Base-by-base conservation (phyloP, 2,797 vertebrate species). In the Coregonus suidteri region DNA sequence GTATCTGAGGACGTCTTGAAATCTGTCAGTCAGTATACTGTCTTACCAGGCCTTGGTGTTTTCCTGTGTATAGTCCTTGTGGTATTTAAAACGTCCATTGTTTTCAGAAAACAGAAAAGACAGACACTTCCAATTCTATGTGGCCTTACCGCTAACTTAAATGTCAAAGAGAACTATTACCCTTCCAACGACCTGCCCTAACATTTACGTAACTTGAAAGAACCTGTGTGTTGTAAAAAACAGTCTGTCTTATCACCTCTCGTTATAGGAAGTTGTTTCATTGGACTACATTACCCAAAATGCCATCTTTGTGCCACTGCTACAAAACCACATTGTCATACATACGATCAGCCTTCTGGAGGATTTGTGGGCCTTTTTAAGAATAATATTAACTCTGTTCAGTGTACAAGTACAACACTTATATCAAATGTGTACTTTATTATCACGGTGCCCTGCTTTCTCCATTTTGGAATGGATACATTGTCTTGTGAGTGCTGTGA, bases 121-220 rank as follows among this genome's bases (percentile, higher is more conserved):
- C 72, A 54, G 90, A 93, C 86, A 85, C 90, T 90, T 91, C 82
- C 87, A 88, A 90, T 92, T 94, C 73, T 81, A 94, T 91, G 94
- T 94, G 95, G 95, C 95, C 95, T 95, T 95, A 95, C 85, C 84
- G 87, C 91, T 74, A 88, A 90, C 86, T 85, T 86, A 86, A 82
- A 84, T 78, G 83, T 83, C 81, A 82, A 47, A 74, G 73, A 82
- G 73, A 41, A 75, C 70, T 77, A 3, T 82, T 74, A 83, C 71
- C 76, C 85, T 84, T 88, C 73, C 47, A 76, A 69, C 87, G 82
- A 75, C 64, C 71, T 35, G 18, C 37, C 54, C 54, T 81, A 86
- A 81, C 86, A 87, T 90, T 88, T 83, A 88, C 86, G 89, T 87
- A 82, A 78, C 69, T 76, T 53, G 79, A 83, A 85, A 80, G 83